Base-by-base conservation (phyloP, 2,113 vertebrate genomes). In the Leptocoma aspasia region DNA sequence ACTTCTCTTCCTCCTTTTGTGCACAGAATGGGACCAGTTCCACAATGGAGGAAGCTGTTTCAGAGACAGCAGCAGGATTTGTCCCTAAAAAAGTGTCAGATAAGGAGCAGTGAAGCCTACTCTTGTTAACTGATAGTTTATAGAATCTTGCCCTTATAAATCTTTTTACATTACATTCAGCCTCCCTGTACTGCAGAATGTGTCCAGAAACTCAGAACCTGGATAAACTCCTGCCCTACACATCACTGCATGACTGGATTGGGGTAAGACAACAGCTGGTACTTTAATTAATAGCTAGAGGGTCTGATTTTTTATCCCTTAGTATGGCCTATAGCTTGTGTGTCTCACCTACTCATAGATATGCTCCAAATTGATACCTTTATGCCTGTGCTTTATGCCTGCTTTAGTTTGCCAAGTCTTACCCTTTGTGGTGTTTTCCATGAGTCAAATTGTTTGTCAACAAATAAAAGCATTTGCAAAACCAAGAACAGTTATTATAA, bases 161-260 rank as follows among this genome's bases (percentile, higher is more conserved):
- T 85, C 15, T 64, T 80, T 91, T 31, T 86, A 35, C 2, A 1
- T 90, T 92, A 30, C 42, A 8, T 80, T 92, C 95, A 99, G 99
- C 98, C 53, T 99, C 99, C 77, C 89, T 99, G 47, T 99, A 99
- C 94, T 98, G 98, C 97, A 98, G 97, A 85, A 96, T 98, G 60
- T 98, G 98, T 84, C 90, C 98, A 77, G 98, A 98, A 93, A 95
- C 96, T 79, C 96, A 97, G 66, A 96, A 97, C 75, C 86, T 99
- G 96, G 98, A 99, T 95, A 98, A 98, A 92, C 95, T 99, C 66
- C 95, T 99, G 94, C 99, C 98, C 5, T 99, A 99, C 93, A 99
- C 99, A 0, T 98, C 99, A 52, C 94, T 99, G 85, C 97, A 96
- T 76, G 91, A 96, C 95, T 97, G 98, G 99, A 95, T 97, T 96